Evolutionary conservation across 2,797 vertebrate species (phyloP), one percentile per base, ranked within the genome.

Genomic region (Labeo calbasu): DNA sequence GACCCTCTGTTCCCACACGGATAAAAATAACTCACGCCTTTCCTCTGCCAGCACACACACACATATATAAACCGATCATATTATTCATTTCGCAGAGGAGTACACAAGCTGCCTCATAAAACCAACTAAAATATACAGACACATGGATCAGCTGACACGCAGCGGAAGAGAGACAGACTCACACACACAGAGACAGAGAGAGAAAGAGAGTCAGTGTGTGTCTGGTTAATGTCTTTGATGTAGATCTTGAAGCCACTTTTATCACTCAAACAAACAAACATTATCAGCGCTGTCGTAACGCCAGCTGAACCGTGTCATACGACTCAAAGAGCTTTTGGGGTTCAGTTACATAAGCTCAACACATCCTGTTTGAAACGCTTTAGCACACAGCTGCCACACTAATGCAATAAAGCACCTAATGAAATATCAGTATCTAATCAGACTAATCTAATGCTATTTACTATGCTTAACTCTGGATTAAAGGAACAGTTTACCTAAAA

Each of bases 11-110:
- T 93, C 91, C 88, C 91, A 92, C 85, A 86, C 5, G 1, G 89
- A 89, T 91, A 90, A 89, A 93, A 92, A 92, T 91, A 93, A 89
- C 90, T 82, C 69, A 59, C n/a, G 75, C 83, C 83, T 88, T 88
- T 87, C 81, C 83, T 85, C 55, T 23, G 72, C 79, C 87, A 81
- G 51, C 69, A 66, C 71, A 59, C 59, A 66, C 55, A 76, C 86
- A 81, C 50, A 76, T 21, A 70, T 46, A 43, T 9, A 78, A 23
- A 86, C 70, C 57, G 8, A 51, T 75, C 73, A 43, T 48, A 68
- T 46, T 79, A 79, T 75, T 71, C 25, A 50, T 63, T 76, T 77
- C 32, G 51, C 50, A 69, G 17, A 65, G 12, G 57, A 68, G 71
- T 85, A 85, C 69, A 85, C 71, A 77, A 48, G 63, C 70, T 55